phyloP scores from a whole-genome alignment of 2,113 vertebrate species.

The Lagopus muta region DNA sequence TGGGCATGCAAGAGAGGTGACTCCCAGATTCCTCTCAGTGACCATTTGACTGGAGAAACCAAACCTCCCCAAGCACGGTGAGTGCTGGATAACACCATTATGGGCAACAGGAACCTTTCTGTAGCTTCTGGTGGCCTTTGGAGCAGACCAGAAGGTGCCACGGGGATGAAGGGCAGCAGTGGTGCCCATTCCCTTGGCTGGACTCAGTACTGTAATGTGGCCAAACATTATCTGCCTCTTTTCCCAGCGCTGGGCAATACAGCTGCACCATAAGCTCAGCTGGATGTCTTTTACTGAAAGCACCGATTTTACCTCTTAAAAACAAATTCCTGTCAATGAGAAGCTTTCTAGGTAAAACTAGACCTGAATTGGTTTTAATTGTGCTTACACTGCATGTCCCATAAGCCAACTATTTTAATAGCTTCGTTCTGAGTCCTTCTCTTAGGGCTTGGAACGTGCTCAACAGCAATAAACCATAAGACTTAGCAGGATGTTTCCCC shows the following conservation, averaged over 20 bases:
- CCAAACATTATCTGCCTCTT: neutral
- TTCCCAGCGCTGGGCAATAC: neutral
- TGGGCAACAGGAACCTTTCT: neutral
- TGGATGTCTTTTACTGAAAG: neutral
- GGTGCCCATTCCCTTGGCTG: neutral
- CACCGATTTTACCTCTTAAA: neutral
- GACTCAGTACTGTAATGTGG: rapidly evolving
- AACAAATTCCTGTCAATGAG: neutral
- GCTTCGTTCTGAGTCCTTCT: neutral
- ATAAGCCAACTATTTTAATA: conserved; percentile 37
- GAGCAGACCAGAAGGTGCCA: neutral
- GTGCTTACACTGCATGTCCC: neutral
- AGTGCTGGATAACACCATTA: neutral
- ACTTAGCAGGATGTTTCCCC: conserved; percentile 28
- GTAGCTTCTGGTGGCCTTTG: neutral
- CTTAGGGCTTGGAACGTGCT: conserved; percentile 18
- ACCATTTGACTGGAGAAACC: neutral
- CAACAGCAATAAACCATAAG: conserved; percentile 26
- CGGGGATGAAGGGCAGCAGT: neutral
- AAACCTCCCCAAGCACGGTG: neutral
- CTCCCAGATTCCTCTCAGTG: neutral
- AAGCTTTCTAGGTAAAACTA: neutral
- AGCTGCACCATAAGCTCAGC: neutral
- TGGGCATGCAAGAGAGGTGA: neutral
- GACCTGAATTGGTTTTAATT: neutral